These are phyloP conservation scores for Squalus acanthias DNA, from an alignment of 2,797 vertebrate genomes.

Conservation along the genomic window DNA sequence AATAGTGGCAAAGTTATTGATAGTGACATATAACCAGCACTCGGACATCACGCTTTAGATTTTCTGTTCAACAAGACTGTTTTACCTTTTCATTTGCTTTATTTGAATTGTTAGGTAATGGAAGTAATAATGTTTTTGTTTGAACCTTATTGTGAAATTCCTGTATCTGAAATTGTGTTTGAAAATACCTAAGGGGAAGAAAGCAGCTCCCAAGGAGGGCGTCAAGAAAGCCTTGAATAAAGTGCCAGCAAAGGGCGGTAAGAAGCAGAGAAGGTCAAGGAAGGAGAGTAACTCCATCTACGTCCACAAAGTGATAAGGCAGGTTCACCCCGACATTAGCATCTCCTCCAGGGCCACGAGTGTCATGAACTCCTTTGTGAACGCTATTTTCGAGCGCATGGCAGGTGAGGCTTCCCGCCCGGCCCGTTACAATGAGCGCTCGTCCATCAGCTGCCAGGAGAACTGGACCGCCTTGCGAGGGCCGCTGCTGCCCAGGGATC, in stretches of 20 bases:
- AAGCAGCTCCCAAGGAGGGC: not conserved
- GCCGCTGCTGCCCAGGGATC: not conserved
- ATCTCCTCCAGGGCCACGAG: no score
- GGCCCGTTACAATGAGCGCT: no score
- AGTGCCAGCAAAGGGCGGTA: no score
- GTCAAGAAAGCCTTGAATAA: not conserved
- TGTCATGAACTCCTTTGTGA: no score
- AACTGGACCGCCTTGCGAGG: not conserved
- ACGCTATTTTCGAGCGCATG: no score
- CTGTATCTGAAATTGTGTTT: not conserved
- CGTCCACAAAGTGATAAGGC: no score
- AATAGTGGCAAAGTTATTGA: not conserved
- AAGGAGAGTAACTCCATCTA: no score
- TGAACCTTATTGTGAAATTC: not conserved
- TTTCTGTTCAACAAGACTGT: not conserved
- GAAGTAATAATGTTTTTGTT: not conserved
- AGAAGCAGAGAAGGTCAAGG: no score
- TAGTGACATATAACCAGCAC: not conserved
- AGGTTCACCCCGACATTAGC: no score
- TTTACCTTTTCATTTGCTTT: not conserved
- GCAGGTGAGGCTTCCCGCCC: no score
- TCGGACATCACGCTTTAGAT: not conserved
- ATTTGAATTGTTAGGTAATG: not conserved
- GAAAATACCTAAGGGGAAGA: not conserved
- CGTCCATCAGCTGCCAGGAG: not conserved